Evolutionary conservation across 2,113 vertebrate genomes (phyloP).

Genomic region (Paraplagusia blochii): DNA sequence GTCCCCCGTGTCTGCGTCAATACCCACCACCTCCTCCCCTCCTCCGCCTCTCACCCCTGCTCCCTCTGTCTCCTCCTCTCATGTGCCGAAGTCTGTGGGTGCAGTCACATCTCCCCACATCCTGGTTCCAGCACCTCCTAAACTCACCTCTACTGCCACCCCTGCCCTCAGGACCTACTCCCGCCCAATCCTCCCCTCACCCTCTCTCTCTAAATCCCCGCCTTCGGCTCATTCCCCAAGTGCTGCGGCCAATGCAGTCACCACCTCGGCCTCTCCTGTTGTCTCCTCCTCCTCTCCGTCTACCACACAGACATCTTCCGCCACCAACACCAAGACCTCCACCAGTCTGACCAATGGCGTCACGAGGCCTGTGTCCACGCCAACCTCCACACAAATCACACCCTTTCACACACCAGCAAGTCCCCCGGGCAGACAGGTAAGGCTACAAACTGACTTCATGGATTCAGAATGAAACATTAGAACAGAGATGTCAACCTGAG

Average conservation of each 20-base stretch:
- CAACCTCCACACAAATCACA: slow-evolving; percentile 67
- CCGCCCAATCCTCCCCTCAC: slow-evolving; percentile 55
- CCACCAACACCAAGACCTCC: slow-evolving; percentile 46
- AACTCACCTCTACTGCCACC: slow-evolving; percentile 47
- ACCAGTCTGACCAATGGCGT: slow-evolving; percentile 69
- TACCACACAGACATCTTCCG: background rate
- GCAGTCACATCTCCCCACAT: slow-evolving; percentile 40
- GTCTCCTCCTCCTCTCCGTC: slow-evolving; percentile 20
- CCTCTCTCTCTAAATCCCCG: slow-evolving; percentile 30
- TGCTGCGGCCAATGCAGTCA: too few species aligned
- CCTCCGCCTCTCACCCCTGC: slow-evolving; percentile 67
- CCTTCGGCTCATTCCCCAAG: slow-evolving; percentile 1
- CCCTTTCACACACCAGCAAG: slow-evolving; percentile 78
- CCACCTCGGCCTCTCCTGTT: slow-evolving; percentile 1
- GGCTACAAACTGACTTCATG: too few species aligned
- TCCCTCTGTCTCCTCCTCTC: slow-evolving; percentile 36
- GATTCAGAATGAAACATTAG: too few species aligned
- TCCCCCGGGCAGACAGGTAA: slow-evolving; percentile 73
- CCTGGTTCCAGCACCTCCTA: slow-evolving; percentile 52
- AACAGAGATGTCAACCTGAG: too few species aligned
- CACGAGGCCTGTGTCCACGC: slow-evolving; percentile 33
- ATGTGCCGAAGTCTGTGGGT: slow-evolving; percentile 19
- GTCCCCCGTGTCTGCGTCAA: slow-evolving; percentile 21
- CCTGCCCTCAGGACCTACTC: slow-evolving; percentile 60
- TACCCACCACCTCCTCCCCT: slow-evolving; percentile 59